Evolutionary conservation across 2,113 vertebrate genomes (phyloP), one percentile per base, ranked within the genome.

Genomic region (Poicephalus gulielmi): DNA sequence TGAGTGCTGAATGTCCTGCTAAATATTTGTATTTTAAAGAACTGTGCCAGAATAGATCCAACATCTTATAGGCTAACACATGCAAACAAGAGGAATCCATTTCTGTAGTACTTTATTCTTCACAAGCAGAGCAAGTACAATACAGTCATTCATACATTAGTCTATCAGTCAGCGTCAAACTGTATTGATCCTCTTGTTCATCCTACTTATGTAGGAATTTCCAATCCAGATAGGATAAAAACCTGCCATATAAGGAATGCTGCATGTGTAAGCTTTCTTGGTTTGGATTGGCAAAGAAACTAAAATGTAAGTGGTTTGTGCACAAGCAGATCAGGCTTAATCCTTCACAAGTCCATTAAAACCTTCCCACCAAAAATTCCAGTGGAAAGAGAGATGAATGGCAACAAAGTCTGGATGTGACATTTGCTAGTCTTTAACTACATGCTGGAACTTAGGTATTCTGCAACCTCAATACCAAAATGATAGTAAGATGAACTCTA

Each of bases 361-460:
- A 89, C 59, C 14, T 2, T 31, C 46, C 24, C 37, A 60, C 17
- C 35, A 22, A 35, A 59, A 35, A 19, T 35, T 77, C 68, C 46
- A 83, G 2, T 1, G 35, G 55, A 49, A 85, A 64, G 0, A 55
- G 20, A 46, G 18, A 70, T 37, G 12, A 71, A 39, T 10, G 27
- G n/a, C 75, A 70, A 35, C 19, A 33, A 64, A 80, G 35, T 44
- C 39, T 82, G 75, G 55, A 81, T 35, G 66, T 19, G 55, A 19
- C 5, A 66, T 24, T 70, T 64, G 37, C 18, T 37, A 49, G 31
- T 44, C 70, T 89, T 74, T 63, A 86, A 66, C 33, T n/a, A 13
- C 62, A 66, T 0, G 3, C 41, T 57, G 33, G n/a, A 83, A 85
- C 28, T 10, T 2, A 3, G 0, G 4, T 39, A 44, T 33, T 62